phyloP scores from a whole-genome alignment of 2,888 invertebrate genomes.

The Bugulina stolonifera region DNA sequence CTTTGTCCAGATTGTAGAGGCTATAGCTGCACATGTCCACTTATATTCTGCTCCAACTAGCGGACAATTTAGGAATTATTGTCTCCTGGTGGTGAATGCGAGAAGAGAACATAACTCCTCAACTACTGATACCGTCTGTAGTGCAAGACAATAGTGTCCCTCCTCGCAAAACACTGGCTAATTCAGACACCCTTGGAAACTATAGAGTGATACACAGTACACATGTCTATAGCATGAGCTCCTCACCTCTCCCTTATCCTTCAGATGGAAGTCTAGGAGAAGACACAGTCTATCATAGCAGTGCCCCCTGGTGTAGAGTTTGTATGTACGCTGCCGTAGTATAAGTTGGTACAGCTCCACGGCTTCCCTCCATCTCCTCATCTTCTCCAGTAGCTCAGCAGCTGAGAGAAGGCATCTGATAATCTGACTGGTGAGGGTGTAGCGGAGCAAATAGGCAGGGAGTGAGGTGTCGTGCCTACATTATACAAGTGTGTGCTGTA shows the following conservation, averaged over 20 bases:
- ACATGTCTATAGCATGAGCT: no score
- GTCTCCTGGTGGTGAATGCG: no score
- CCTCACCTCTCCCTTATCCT: constrained; percentile 48
- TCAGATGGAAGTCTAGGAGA: constrained; percentile 59
- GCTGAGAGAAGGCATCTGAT: constrained; percentile 52
- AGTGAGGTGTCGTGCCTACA: constrained; percentile 42
- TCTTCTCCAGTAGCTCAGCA: constrained; percentile 55
- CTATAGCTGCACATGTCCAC: no score
- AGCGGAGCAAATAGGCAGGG: constrained; percentile 60
- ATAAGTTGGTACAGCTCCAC: constrained; percentile 57
- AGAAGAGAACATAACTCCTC: no score
- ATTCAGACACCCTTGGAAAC: no score
- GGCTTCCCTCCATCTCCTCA: constrained; percentile 55
- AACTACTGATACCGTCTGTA: no score
- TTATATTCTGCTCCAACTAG: no score
- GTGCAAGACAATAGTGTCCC: no score
- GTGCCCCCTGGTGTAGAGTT: constrained; percentile 52
- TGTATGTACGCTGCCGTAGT: constrained; percentile 56
- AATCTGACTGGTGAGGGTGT: constrained; percentile 58
- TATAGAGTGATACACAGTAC: not conserved
- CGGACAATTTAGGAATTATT: no score
- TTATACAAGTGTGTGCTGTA: no score
- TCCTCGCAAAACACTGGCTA: no score
- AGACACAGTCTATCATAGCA: constrained; percentile 62
- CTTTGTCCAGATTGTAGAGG: no score